Evolutionary conservation across 2,888 invertebrate species (phyloP).

Genomic region (Noctua janthe): DNA sequence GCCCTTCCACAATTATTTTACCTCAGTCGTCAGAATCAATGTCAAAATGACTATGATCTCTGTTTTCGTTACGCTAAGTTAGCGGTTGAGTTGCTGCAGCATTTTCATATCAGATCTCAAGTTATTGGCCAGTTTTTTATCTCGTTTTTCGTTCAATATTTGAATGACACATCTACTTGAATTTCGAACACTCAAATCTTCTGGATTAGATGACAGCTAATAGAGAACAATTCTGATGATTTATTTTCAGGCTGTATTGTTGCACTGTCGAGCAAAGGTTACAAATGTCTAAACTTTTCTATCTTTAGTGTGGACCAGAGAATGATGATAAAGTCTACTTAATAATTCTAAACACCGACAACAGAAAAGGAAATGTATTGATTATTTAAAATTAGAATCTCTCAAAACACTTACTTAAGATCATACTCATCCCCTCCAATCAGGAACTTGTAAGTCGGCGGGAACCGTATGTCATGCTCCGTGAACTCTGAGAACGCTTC

Average conservation of each 20-base stretch:
- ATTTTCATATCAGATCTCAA: background rate
- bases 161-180: background rate
- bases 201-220: background rate
- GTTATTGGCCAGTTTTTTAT: background rate
- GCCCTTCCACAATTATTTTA: background rate
- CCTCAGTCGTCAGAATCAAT: background rate
- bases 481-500: constrained; percentile 96
- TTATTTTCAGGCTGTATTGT: background rate
- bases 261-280: background rate
- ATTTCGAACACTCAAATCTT: background rate
- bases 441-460: constrained; percentile 96
- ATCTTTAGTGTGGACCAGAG: background rate
- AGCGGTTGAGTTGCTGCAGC: background rate
- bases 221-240: background rate
- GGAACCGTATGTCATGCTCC: constrained; percentile 94
- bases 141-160: background rate
- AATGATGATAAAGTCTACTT: background rate
- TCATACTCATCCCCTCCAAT: constrained; percentile 94
- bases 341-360: background rate
- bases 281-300: background rate
- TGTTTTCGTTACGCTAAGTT: background rate
- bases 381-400: background rate
- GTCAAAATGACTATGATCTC: background rate
- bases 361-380: background rate
- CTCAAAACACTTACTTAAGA: constrained; percentile 91